These are phyloP conservation scores for Eristalis tenax DNA, from an alignment of 2,888 invertebrate species.

Conservation along the genomic window DNA sequence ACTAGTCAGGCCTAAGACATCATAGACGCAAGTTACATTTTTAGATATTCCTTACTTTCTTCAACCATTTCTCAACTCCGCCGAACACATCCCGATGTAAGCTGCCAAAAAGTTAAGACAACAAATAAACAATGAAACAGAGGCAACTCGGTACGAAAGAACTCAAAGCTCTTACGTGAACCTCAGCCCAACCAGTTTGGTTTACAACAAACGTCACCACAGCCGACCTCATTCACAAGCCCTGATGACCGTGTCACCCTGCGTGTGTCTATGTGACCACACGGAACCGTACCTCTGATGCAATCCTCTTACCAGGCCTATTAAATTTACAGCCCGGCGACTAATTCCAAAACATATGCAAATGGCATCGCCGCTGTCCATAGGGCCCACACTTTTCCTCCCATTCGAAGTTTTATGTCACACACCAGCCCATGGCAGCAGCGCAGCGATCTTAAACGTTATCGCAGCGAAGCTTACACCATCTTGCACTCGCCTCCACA, in stretches of 20 bases:
- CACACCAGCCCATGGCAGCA: background rate
- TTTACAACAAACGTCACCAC: background rate
- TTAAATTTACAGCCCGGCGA: background rate
- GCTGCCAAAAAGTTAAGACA: too few species aligned
- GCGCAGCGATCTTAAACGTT: background rate
- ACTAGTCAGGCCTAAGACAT: too few species aligned
- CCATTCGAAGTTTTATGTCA: background rate
- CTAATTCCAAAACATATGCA: background rate
- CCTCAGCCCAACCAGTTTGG: background rate
- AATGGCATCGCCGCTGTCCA: background rate
- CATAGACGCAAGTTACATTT: too few species aligned
- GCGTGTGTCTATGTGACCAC: background rate
- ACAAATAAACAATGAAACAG: too few species aligned
- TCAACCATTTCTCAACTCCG: too few species aligned
- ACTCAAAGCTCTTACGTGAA: background rate
- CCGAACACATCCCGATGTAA: too few species aligned
- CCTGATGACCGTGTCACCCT: background rate
- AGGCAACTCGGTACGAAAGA: too few species aligned
- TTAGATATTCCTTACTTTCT: too few species aligned
- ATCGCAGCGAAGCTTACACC: background rate
- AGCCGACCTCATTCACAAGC: background rate
- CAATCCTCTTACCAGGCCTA: background rate
- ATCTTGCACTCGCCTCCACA: background rate
- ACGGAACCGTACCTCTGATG: background rate
- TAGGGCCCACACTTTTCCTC: background rate